phyloP scores from a whole-genome alignment of 2,888 invertebrate genomes.

The Metallyticus violacea region DNA sequence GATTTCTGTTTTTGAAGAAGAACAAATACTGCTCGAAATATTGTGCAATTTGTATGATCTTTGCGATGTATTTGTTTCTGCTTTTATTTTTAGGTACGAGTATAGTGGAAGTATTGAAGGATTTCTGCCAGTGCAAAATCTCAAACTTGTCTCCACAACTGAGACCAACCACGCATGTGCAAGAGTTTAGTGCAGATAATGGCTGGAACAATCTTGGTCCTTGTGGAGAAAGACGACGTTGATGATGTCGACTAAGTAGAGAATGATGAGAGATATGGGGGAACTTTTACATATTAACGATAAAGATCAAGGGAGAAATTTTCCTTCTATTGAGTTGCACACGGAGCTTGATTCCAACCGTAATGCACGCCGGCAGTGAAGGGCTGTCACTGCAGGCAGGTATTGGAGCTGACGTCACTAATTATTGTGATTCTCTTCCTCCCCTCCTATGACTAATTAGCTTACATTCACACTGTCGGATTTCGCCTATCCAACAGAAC shows the following conservation, averaged over 20 bases:
- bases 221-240: not conserved
- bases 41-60: no score
- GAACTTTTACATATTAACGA: not conserved
- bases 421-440: constrained; percentile 10
- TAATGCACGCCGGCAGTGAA: not conserved
- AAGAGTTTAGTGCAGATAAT: not conserved
- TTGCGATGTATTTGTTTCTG: no score
- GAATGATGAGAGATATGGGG: not conserved
- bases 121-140: not conserved
- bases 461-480: constrained; percentile 9
- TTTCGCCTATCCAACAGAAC: not conserved
- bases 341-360: not conserved
- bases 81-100: no score
- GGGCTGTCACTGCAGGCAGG: not conserved
- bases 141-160: not conserved
- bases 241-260: not conserved
- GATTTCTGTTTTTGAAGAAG: no score
- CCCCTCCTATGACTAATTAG: constrained; percentile 5
- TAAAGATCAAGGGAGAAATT: not conserved
- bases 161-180: not conserved
- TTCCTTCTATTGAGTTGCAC: not conserved
- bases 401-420: constrained; percentile 2
- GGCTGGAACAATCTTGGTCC: not conserved
- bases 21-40: no score
- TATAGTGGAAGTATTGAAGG: no score